Conservation (phyloP, 2,113 vertebrate genomes). For the Pomatorhinus ruficollis region DNA sequence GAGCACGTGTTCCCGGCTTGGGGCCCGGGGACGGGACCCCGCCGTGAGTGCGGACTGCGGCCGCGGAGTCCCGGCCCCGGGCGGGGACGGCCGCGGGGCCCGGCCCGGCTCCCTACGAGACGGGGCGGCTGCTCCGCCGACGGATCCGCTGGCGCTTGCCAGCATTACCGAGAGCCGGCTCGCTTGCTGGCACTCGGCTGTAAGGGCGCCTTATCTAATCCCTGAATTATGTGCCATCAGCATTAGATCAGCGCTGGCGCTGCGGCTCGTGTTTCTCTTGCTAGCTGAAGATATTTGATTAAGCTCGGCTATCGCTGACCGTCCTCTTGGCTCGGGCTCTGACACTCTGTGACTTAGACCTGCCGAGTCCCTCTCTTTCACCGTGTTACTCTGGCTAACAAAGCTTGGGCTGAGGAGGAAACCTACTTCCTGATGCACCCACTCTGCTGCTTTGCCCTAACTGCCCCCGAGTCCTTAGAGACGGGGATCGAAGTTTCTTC, state of each 20-base stretch:
- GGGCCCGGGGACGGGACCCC: background rate
- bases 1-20: background rate
- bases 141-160: background rate
- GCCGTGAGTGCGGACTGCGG: background rate
- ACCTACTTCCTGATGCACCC: background rate
- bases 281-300: conserved; percentile 17
- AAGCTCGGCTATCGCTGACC: background rate
- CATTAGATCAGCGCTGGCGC: conserved; percentile 41
- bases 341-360: background rate
- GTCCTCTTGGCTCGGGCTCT: conserved; percentile 4
- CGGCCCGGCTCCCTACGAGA: background rate
- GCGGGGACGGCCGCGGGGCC: background rate
- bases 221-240: conserved; percentile 16
- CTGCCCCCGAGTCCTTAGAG: background rate
- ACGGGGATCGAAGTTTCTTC: conserved; percentile 14
- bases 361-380: background rate
- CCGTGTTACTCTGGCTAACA: background rate
- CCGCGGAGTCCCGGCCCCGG: background rate
- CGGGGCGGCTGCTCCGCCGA: background rate
- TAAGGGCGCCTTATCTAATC: conserved; percentile 18
- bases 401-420: background rate
- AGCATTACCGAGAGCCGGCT: background rate
- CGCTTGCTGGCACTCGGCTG: background rate
- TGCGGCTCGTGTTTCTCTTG: background rate
- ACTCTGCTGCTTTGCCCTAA: background rate